Conservation (phyloP, 2,113 vertebrate species). For the Leptobrachium leishanense region DNA sequence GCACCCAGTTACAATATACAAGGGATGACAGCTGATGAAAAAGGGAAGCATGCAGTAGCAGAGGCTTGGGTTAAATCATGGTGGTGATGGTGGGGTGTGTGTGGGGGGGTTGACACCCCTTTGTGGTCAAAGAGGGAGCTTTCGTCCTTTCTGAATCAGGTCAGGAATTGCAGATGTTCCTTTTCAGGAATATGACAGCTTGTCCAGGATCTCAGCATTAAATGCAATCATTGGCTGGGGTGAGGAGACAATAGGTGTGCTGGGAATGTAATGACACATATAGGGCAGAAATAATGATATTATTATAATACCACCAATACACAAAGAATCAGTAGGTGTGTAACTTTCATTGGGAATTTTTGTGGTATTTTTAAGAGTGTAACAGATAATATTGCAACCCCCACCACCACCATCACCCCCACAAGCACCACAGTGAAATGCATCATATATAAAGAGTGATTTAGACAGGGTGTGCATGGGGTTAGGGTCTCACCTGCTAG, state of each 20-base stretch:
- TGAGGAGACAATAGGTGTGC: background rate
- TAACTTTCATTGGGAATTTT: no score
- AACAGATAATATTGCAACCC: background rate
- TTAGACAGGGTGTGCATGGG: background rate
- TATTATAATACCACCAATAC: background rate
- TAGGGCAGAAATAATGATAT: background rate
- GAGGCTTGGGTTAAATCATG: background rate
- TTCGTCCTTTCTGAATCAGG: background rate
- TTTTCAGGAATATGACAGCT: background rate
- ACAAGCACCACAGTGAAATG: background rate
- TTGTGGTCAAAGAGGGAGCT: background rate
- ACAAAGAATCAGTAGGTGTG: background rate
- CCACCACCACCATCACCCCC: background rate
- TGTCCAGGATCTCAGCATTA: background rate
- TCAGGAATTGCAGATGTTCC: background rate
- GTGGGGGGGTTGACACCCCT: background rate
- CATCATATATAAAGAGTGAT: background rate
- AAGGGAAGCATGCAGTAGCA: background rate
- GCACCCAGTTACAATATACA: no score
- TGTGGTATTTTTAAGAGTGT: background rate
- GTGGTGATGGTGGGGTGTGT: background rate
- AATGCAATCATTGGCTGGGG: background rate
- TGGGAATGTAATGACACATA: background rate
- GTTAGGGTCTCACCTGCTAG: conserved; percentile 89
- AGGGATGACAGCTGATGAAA: no score